phyloP scores from a whole-genome alignment of 2,797 vertebrate genomes.

The Danio tinwini region DNA sequence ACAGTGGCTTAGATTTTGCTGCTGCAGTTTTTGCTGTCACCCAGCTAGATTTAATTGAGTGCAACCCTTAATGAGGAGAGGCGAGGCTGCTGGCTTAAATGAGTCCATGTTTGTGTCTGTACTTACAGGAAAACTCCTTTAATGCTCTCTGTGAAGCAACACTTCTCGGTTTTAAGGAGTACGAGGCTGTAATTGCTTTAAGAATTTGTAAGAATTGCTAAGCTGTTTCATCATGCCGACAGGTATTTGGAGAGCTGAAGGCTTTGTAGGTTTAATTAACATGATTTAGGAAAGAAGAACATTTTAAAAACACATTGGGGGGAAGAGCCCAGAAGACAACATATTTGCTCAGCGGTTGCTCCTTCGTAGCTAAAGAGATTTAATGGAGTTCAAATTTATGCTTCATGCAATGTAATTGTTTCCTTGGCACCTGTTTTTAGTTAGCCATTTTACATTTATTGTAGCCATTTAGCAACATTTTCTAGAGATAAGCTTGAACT shows the following conservation, averaged over 20 bases:
- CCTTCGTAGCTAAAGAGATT: not conserved
- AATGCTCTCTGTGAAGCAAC: not conserved
- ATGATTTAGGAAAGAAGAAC: constrained; percentile 27
- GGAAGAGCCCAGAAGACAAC: constrained; percentile 56
- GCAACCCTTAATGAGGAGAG: constrained; percentile 3
- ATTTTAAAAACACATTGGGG: constrained; percentile 20
- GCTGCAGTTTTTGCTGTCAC: not conserved
- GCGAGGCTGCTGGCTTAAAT: constrained; percentile 3
- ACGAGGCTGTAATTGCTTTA: constrained; percentile 36
- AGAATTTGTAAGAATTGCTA: constrained; percentile 30
- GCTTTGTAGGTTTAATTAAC: constrained; percentile 31
- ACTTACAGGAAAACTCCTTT: not conserved
- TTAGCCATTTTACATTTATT: too few species aligned
- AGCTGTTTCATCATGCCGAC: constrained; percentile 44
- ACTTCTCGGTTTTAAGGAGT: constrained; percentile 25
- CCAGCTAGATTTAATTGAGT: constrained; percentile 9
- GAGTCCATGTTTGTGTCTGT: not conserved
- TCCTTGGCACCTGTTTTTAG: not conserved
- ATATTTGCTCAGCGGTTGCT: not conserved
- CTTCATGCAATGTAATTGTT: not conserved
- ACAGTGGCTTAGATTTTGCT: not conserved
- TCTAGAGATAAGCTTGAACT: not conserved
- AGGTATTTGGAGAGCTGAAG: constrained; percentile 37
- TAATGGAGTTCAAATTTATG: not conserved
- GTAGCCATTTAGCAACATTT: too few species aligned